These are phyloP conservation scores for Deroplatys truncata DNA, from an alignment of 2,888 invertebrate species.

Conservation along the genomic window DNA sequence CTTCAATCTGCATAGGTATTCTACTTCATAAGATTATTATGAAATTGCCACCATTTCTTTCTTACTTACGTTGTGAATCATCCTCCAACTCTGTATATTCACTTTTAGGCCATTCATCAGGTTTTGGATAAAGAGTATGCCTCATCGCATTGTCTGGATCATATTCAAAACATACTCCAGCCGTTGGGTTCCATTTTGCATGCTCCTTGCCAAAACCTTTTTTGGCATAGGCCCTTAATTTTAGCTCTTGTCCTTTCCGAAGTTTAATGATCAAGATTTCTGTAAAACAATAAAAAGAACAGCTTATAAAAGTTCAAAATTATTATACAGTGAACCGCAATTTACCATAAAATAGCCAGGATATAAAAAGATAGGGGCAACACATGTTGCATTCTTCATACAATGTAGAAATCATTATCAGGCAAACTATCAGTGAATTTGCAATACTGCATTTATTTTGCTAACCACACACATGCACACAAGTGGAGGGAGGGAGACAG, in stretches of 20 bases:
- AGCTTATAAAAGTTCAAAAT: not conserved
- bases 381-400: not conserved
- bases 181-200: slow-evolving; percentile 99
- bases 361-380: not conserved
- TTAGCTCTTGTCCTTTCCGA: slow-evolving; percentile 85
- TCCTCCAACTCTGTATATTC: slow-evolving; percentile 93
- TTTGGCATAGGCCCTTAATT: slow-evolving; percentile 92
- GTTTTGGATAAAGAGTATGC: slow-evolving; percentile 92
- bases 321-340: not conserved
- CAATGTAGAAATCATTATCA: not conserved
- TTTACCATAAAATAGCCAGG: not conserved
- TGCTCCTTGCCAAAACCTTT: slow-evolving; percentile 98
- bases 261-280: slow-evolving; percentile 69
- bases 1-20: too few species aligned
- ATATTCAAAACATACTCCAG: slow-evolving; percentile 97
- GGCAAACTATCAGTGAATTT: too few species aligned
- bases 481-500: too few species aligned
- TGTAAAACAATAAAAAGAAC: slow-evolving; percentile 31
- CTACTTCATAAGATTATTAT: too few species aligned
- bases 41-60: not conserved
- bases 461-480: too few species aligned
- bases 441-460: too few species aligned
- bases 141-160: slow-evolving; percentile 97
- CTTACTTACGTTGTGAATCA: slow-evolving; percentile 65
- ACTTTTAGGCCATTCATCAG: slow-evolving; percentile 99